phyloP scores from a whole-genome alignment of 2,113 vertebrate genomes.

The Meles meles region DNA sequence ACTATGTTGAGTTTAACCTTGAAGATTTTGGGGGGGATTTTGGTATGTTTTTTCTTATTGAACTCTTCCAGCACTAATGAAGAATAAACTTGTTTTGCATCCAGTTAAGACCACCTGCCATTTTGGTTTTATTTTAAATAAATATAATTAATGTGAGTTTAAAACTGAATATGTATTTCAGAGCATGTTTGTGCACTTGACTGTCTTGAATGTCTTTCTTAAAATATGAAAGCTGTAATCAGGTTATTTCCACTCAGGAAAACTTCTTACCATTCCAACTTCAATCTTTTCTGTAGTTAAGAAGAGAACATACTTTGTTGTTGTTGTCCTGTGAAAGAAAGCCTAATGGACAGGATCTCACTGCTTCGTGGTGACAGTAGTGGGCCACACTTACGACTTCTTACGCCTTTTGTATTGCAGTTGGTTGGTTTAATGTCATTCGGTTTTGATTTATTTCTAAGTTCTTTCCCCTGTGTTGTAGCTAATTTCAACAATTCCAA shows the following conservation, averaged over 20 bases:
- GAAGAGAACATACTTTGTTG: background rate
- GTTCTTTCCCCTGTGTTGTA: constrained; percentile 75
- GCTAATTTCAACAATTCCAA: constrained; percentile 97
- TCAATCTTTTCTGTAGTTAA: constrained; percentile 21
- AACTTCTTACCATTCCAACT: background rate
- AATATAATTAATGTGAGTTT: constrained; percentile 13
- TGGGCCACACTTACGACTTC: background rate
- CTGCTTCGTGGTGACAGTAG: constrained; percentile 17
- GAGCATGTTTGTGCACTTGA: background rate
- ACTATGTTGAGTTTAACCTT: constrained; percentile 1
- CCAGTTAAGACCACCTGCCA: background rate
- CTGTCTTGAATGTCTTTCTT: background rate
- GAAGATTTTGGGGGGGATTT: background rate
- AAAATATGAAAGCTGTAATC: constrained; percentile 24
- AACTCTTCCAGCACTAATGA: background rate
- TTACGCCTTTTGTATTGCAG: constrained; percentile 15
- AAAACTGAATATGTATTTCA: background rate
- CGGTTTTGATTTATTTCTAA: constrained; percentile 55
- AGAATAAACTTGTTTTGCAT: background rate
- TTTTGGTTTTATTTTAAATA: constrained; percentile 44
- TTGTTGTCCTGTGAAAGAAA: background rate
- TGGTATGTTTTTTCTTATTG: background rate
- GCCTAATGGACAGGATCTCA: background rate
- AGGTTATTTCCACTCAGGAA: constrained; percentile 20
- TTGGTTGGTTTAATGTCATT: background rate